Evolutionary conservation across 2,113 vertebrate species (phyloP).

Genomic region (Nothobranchius furzeri): DNA sequence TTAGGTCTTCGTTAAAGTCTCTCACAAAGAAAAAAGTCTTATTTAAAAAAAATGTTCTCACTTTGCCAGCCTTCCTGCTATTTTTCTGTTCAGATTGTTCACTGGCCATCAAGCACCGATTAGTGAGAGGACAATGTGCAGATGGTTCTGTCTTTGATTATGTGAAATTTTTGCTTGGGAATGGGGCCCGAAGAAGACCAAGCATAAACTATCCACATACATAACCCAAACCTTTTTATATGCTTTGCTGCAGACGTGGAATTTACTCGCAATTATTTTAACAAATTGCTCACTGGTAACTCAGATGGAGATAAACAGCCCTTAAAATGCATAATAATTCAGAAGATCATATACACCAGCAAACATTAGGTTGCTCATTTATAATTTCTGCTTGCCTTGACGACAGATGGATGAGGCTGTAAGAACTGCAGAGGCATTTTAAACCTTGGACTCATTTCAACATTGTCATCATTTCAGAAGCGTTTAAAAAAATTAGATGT

Average conservation of each 20-base stretch:
- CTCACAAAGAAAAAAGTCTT: too few relatives aligned
- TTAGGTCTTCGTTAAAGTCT: too few relatives aligned
- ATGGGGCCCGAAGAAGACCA: too few relatives aligned
- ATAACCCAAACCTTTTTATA: constrained; percentile 44
- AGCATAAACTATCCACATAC: constrained; percentile 8
- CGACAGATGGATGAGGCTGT: constrained; percentile 56
- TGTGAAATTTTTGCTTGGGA: too few relatives aligned
- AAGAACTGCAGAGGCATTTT: constrained; percentile 39
- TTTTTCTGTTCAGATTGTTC: too few relatives aligned
- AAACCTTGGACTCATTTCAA: constrained; percentile 46
- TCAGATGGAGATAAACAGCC: constrained; percentile 38
- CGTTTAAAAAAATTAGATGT: constrained; percentile 21
- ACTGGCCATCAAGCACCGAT: too few relatives aligned
- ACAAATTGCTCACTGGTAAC: constrained; percentile 57
- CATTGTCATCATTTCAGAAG: constrained; percentile 36
- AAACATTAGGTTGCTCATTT: constrained; percentile 51
- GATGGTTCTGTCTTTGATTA: too few relatives aligned
- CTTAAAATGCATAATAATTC: constrained; percentile 52
- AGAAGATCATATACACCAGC: constrained; percentile 44
- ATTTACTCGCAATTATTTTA: constrained; percentile 50
- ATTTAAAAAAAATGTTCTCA: too few relatives aligned
- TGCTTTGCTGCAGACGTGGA: constrained; percentile 28
- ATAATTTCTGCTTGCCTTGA: constrained; percentile 56
- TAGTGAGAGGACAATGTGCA: too few relatives aligned
- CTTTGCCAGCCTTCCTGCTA: too few relatives aligned